These are phyloP conservation scores for Prunella fulvescens DNA, from an alignment of 2,113 vertebrate species.

Conservation along the genomic window DNA sequence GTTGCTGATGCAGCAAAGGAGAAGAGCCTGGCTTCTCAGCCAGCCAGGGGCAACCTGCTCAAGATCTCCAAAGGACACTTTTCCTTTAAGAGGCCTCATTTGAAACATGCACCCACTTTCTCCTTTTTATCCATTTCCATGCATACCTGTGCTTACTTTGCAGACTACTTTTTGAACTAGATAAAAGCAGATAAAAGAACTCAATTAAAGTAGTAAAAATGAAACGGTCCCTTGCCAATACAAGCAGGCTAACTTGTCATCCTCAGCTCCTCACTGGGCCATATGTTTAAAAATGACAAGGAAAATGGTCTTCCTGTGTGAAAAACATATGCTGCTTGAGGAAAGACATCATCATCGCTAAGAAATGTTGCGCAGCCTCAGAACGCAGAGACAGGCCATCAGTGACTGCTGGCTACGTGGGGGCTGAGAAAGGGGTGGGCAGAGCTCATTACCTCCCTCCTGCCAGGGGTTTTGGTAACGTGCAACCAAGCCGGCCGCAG, in stretches of 20 bases:
- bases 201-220: slow-evolving; percentile 40
- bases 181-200: slow-evolving; percentile 43
- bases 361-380: not conserved
- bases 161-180: slow-evolving; percentile 28
- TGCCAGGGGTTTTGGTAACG: not conserved
- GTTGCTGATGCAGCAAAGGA: not conserved
- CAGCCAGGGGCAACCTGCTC: not conserved
- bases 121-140: not conserved
- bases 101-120: not conserved
- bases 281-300: not conserved
- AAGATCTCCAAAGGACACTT: not conserved
- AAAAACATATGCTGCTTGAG: not conserved
- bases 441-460: not conserved
- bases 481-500: not conserved
- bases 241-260: not conserved
- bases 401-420: not conserved
- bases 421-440: not conserved
- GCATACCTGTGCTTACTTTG: not conserved
- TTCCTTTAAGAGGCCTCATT: not conserved
- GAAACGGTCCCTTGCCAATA: slow-evolving; percentile 20
- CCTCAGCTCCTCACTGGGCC: not conserved
- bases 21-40: not conserved
- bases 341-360: not conserved
- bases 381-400: rapidly evolving
- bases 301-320: not conserved